Evolutionary conservation across 30 jellyfish, hydroid and myxozoan genomes (phyloP).

Genomic region (Hydractinia echinata): DNA sequence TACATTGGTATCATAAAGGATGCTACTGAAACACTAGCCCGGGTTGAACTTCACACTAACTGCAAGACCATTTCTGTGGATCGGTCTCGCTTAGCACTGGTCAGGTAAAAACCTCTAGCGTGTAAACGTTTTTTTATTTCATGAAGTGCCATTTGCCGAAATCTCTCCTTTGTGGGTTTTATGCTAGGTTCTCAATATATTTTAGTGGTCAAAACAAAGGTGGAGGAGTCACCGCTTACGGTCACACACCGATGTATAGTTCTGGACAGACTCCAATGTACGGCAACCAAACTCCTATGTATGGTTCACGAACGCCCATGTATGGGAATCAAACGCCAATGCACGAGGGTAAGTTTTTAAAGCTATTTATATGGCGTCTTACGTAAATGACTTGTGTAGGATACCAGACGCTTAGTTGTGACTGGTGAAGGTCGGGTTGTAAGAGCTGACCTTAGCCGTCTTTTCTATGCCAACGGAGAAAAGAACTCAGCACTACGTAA

Average conservation of each 20-base stretch:
- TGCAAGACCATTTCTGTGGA: conserved; percentile 98
- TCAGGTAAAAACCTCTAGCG: conserved; percentile 33
- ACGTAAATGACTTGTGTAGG: not conserved
- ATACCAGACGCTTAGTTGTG: not conserved
- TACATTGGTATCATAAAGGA: conserved; percentile 97
- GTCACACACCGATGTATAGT: conserved; percentile 85
- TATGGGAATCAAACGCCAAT: conserved; percentile 97
- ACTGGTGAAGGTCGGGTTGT: too few relatives aligned
- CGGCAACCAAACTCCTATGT: conserved; percentile 81
- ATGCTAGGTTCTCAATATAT: not conserved
- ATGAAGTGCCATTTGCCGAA: too few relatives aligned
- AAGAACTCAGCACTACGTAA: too few relatives aligned
- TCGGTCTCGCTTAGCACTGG: conserved; percentile 83
- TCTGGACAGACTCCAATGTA: conserved; percentile 92
- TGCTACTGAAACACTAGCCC: conserved; percentile 94
- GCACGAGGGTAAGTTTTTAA: conserved; percentile 55
- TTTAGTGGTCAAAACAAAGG: conserved; percentile 92
- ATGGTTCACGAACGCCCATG: conserved; percentile 98
- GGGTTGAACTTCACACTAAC: conserved; percentile 97
- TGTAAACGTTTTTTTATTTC: too few relatives aligned
- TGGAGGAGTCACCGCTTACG: conserved; percentile 95
- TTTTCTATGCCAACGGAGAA: too few relatives aligned
- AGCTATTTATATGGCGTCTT: not conserved
- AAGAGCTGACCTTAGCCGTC: too few relatives aligned
- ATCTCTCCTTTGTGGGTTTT: not conserved